A percentile compares a stretch with the other conserved stretches of the same genome.
Evolutionary conservation across 2,113 vertebrate species (phyloP).

Genomic region (Ariopsis seemanni): DNA sequence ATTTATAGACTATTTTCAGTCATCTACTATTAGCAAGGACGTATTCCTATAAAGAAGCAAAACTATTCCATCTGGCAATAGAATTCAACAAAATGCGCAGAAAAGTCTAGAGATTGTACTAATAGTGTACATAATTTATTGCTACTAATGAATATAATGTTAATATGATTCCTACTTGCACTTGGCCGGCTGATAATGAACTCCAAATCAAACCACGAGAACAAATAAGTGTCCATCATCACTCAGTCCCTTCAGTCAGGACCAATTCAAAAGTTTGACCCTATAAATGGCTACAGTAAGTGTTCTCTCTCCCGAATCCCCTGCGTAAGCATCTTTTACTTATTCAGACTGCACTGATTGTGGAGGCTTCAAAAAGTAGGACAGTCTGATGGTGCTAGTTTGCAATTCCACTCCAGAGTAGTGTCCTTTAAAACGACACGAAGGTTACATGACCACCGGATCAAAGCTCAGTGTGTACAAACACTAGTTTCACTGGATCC

Average conservation of each 20-base stretch:
- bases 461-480: slow-evolving; percentile 9
- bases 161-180: neutral
- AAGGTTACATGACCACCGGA: slow-evolving; percentile 8
- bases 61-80: neutral
- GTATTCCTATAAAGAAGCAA: neutral
- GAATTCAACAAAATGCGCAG: neutral
- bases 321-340: neutral
- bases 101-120: neutral
- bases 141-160: neutral
- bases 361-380: neutral
- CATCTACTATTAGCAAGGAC: neutral
- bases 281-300: neutral
- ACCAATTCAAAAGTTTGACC: slow-evolving; percentile 7
- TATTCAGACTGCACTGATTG: neutral
- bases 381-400: neutral
- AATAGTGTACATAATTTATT: neutral
- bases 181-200: neutral
- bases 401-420: neutral
- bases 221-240: neutral
- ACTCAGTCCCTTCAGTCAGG: neutral
- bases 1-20: neutral
- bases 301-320: neutral
- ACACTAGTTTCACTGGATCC: slow-evolving; percentile 2
- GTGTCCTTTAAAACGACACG: neutral
- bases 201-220: neutral